These are phyloP conservation scores for Malurus melanocephalus DNA, from an alignment of 2,113 vertebrate species.

Conservation along the genomic window DNA sequence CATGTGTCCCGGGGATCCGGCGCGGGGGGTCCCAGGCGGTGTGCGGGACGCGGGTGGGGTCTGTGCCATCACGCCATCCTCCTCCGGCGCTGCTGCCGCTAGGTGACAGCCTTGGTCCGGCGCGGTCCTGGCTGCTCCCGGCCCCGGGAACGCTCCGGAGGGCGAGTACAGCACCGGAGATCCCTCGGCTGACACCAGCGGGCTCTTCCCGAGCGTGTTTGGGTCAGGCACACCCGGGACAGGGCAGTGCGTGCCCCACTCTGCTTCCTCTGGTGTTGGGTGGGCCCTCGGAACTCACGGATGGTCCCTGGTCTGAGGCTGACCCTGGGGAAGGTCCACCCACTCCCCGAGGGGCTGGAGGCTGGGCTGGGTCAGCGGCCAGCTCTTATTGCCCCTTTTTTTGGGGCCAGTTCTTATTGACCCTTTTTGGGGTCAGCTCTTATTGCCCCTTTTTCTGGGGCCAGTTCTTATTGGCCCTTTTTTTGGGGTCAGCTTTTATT, in stretches of 20 bases:
- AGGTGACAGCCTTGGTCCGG: slow-evolving; percentile 21
- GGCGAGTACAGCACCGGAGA: rapidly evolving
- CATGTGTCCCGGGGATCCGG: neutral
- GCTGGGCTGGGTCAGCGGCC: neutral
- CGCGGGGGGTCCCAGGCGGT: rapidly evolving
- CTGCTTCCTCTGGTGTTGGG: rapidly evolving
- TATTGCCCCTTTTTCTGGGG: neutral
- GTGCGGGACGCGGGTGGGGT: neutral
- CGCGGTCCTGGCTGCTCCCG: rapidly evolving
- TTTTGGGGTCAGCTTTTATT: neutral
- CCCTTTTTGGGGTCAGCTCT: neutral
- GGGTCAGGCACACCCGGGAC: neutral
- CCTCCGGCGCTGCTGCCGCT: neutral
- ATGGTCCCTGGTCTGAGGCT: neutral
- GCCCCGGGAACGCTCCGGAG: neutral
- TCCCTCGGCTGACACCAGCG: neutral
- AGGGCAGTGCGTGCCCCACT: neutral
- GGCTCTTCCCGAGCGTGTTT: neutral
- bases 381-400: neutral
- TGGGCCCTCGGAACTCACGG: neutral
- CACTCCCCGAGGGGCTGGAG: neutral
- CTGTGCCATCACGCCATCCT: rapidly evolving
- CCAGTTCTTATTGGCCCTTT: neutral
- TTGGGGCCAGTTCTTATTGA: neutral
- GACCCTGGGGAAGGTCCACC: neutral